phyloP scores from a whole-genome alignment of 2,113 vertebrate genomes.

The Struthidea cinerea region DNA sequence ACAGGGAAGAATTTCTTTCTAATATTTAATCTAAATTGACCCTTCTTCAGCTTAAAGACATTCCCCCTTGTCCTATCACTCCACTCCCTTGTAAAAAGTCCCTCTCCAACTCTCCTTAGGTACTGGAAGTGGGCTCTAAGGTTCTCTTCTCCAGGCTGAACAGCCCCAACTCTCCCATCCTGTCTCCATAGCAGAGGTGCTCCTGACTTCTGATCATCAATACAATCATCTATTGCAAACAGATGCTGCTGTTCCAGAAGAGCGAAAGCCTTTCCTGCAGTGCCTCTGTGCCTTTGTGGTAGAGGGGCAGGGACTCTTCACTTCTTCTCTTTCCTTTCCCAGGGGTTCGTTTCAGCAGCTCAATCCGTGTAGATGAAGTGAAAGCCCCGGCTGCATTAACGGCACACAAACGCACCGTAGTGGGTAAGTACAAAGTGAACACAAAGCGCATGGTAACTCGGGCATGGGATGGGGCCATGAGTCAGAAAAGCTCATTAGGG shows the following conservation, averaged over 20 bases:
- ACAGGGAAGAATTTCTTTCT: not conserved
- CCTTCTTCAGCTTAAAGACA: not conserved
- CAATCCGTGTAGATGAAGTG: not conserved
- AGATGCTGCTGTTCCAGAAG: not conserved
- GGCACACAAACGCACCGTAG: not conserved
- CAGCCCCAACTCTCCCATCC: not conserved
- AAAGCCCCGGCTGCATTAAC: constrained; percentile 44
- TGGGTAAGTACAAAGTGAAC: not conserved
- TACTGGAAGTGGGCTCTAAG: not conserved
- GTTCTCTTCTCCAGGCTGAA: not conserved
- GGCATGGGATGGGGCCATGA: not conserved
- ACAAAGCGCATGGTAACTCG: not conserved
- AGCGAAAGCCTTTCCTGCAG: not conserved
- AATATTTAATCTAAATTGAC: not conserved
- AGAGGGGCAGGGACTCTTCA: not conserved
- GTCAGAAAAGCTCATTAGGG: not conserved
- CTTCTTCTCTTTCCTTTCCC: not conserved
- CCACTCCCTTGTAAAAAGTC: not conserved
- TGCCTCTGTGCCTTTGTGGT: not conserved
- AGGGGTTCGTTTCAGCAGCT: constrained; percentile 8
- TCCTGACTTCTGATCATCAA: not conserved
- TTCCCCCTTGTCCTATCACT: not conserved
- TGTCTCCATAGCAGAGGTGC: not conserved
- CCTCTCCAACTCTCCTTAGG: not conserved
- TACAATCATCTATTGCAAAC: not conserved